A percentile compares a stretch with the other conserved stretches of the same genome.
Conservation (phyloP, 92 coral and sea anemone genomes). For the Pocillopora grandis region DNA sequence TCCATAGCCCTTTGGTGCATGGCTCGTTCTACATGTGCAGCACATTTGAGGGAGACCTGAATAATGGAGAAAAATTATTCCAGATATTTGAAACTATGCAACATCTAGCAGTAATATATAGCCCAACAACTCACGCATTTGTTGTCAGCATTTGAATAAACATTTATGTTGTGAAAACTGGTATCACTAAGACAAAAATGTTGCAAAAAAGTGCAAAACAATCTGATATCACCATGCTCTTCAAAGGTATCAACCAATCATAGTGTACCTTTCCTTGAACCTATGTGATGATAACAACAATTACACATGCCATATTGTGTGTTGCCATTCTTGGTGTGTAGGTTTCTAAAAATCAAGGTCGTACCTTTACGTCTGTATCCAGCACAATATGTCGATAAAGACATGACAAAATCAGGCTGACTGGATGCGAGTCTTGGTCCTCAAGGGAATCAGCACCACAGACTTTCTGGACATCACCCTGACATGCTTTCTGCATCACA, state of each 20-base stretch:
- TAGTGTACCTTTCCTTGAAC: too few relatives aligned
- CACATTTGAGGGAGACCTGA: slow-evolving; percentile 71
- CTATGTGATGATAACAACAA: too few relatives aligned
- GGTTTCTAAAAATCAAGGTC: background rate
- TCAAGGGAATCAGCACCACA: slow-evolving; percentile 61
- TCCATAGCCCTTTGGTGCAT: slow-evolving; percentile 96
- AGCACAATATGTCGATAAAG: slow-evolving; percentile 73
- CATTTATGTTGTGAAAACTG: too few relatives aligned
- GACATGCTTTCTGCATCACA: slow-evolving; percentile 71
- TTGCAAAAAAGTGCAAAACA: too few relatives aligned
- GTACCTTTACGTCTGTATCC: slow-evolving; percentile 3
- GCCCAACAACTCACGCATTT: too few relatives aligned
- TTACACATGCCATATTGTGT: too few relatives aligned
- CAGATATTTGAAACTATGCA: background rate
- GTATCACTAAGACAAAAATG: too few relatives aligned
- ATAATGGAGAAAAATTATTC: background rate
- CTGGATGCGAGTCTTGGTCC: slow-evolving; percentile 69
- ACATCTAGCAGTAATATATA: too few relatives aligned
- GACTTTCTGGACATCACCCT: slow-evolving; percentile 62
- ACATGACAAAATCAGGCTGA: slow-evolving; percentile 82
- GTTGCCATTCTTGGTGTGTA: too few relatives aligned
- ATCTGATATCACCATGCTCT: too few relatives aligned
- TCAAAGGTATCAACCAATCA: too few relatives aligned
- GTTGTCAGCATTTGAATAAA: too few relatives aligned
- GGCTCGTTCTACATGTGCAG: slow-evolving; percentile 74